Conservation (phyloP, 2,888 invertebrate species). For the Tipula confusa region DNA sequence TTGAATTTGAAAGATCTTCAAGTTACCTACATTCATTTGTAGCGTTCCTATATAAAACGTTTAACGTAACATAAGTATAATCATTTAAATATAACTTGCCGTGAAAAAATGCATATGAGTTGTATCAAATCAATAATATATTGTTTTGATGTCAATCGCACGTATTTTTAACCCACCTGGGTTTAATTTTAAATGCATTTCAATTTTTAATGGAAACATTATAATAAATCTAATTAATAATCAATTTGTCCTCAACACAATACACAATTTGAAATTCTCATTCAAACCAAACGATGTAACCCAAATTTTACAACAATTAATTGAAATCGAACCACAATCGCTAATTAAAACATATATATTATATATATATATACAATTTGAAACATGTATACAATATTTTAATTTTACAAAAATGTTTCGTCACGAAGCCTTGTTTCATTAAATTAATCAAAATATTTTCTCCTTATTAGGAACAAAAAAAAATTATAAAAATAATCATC, state of each 20-base stretch:
- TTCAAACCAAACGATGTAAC: background rate
- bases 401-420: background rate
- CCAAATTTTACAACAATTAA: background rate
- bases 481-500: background rate
- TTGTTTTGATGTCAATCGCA: too few relatives aligned
- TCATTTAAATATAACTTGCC: too few relatives aligned
- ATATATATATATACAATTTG: background rate
- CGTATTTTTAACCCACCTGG: too few relatives aligned
- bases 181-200: too few relatives aligned
- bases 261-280: background rate
- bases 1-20: too few relatives aligned
- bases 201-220: too few relatives aligned
- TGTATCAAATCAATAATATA: too few relatives aligned
- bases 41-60: too few relatives aligned
- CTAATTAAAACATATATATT: background rate
- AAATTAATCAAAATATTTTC: background rate
- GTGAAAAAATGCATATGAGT: too few relatives aligned
- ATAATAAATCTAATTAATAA: background rate
- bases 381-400: background rate
- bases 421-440: background rate
- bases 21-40: too few relatives aligned
- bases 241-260: background rate
- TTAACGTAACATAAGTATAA: too few relatives aligned
- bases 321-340: background rate
- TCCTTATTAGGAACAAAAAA: too few relatives aligned